Evolutionary conservation across 2,113 vertebrate species (phyloP), one percentile per base, ranked within the genome.

Genomic region (Xyrauchen texanus): DNA sequence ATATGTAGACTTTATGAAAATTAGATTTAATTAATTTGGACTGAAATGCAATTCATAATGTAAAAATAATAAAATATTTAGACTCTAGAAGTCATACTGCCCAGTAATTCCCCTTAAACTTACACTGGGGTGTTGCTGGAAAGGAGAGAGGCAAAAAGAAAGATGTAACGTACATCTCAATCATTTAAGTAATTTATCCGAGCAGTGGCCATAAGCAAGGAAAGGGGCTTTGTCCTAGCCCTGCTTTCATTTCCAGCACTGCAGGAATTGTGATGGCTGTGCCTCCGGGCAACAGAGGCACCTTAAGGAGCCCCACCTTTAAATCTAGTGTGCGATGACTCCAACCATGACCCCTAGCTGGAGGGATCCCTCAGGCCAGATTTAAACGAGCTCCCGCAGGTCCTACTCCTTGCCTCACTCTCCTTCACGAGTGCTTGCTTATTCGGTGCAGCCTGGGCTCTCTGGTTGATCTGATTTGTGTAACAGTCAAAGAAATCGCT

Each of bases 321-420:
- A 91, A 92, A 92, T 90, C 88, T 84, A 85, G 87, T 74, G 83
- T 87, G 86, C 89, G 86, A 73, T 88, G 89, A 90, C 91, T 93
- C 89, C 90, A 91, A 90, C 91, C 91, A 68, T 92, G 91, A 94
- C 91, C 93, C 89, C 89, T 91, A 81, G 92, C 93, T 91, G 68
- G 88, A 89, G 91, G 91, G 91, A 89, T 91, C 92, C 93, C 91
- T 85, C 88, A 91, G 93, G 93, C 92, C 69, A 93, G 91, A 91
- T 94, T 94, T 94, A 93, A 94, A 94, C 90, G 91, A 94, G 93
- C 91, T 94, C 92, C 92, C 93, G 82, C 87, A 92, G 92, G 92
- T 91, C 90, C 78, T 79, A 81, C 9, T 81, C 64, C 67, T 72
- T 80, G 83, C 80, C 81, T 89, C 85, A 82, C 49, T 84, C 83